Evolutionary conservation across 2,888 invertebrate genomes (phyloP).

Genomic region (Acrobasis consociella): DNA sequence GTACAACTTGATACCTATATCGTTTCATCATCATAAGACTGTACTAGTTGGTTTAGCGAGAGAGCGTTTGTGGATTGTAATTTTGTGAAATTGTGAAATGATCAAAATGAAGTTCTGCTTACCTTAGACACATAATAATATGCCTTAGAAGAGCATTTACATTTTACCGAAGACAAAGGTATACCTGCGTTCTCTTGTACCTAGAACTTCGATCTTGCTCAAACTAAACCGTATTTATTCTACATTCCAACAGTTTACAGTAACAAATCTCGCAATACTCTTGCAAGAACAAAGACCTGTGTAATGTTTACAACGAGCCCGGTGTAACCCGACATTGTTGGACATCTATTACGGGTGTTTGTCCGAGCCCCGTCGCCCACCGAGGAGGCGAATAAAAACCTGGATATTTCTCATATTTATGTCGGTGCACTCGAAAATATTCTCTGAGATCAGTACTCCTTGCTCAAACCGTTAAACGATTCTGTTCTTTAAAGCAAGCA

Average conservation of each 20-base stretch:
- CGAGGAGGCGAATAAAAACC: conserved; percentile 74
- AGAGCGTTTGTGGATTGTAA: too few relatives aligned
- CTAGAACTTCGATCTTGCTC: too few relatives aligned
- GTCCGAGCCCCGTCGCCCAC: conserved; percentile 52
- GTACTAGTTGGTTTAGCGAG: too few relatives aligned
- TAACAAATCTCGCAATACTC: not conserved
- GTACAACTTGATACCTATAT: too few relatives aligned
- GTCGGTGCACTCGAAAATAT: conserved; percentile 79
- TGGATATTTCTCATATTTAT: conserved; percentile 81
- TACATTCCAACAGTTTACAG: conserved; percentile 14
- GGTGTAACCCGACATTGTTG: conserved; percentile 68
- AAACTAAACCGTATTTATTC: not conserved
- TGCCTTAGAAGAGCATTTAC: too few relatives aligned
- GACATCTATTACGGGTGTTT: conserved; percentile 71
- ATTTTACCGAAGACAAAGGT: too few relatives aligned
- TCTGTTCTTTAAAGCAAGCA: conserved; percentile 59
- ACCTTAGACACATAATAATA: too few relatives aligned
- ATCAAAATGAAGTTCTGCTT: too few relatives aligned
- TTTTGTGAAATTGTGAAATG: too few relatives aligned
- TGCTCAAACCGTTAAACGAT: conserved; percentile 51
- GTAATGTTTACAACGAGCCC: conserved; percentile 50
- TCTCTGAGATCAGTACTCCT: conserved; percentile 63
- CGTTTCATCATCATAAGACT: too few relatives aligned
- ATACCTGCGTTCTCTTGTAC: too few relatives aligned
- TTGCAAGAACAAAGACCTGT: conserved; percentile 36